Conservation (phyloP, 2,113 vertebrate genomes). For the Trematomus loennbergii region DNA sequence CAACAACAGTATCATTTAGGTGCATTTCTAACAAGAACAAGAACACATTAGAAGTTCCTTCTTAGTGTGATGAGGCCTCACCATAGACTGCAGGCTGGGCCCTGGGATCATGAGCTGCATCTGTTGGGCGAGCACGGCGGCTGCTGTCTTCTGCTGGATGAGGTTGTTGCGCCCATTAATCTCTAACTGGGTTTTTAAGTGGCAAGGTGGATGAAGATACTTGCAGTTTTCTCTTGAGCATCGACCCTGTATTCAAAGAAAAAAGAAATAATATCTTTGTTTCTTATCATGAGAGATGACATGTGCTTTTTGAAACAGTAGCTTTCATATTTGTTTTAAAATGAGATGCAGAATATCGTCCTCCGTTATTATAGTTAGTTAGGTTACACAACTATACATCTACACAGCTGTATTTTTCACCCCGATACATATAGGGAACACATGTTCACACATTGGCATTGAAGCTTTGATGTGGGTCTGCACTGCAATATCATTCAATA, state of each 20-base stretch:
- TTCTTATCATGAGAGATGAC: neutral
- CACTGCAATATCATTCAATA: neutral
- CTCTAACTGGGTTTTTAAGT: conserved; percentile 97
- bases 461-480: neutral
- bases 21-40: neutral
- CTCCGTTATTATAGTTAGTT: neutral
- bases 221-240: conserved; percentile 98
- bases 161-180: conserved; percentile 98
- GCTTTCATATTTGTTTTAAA: neutral
- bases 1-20: no score
- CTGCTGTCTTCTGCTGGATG: conserved; percentile 97
- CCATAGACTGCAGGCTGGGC: conserved; percentile 90
- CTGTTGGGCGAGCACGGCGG: conserved; percentile 94
- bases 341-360: neutral
- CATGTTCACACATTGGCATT: neutral
- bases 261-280: neutral
- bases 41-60: neutral
- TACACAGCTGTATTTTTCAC: neutral
- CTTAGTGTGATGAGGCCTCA: conserved; percentile 73
- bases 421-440: neutral
- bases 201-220: conserved; percentile 96
- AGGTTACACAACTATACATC: neutral
- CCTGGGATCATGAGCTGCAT: conserved; percentile 98
- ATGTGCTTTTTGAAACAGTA: neutral
- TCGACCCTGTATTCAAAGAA: conserved; percentile 86